Percentiles rank a stretch among this genome's conserved stretches.
phyloP scores from a whole-genome alignment of 1,140 invertebrate species.

The Brachionus calyciflorus region DNA sequence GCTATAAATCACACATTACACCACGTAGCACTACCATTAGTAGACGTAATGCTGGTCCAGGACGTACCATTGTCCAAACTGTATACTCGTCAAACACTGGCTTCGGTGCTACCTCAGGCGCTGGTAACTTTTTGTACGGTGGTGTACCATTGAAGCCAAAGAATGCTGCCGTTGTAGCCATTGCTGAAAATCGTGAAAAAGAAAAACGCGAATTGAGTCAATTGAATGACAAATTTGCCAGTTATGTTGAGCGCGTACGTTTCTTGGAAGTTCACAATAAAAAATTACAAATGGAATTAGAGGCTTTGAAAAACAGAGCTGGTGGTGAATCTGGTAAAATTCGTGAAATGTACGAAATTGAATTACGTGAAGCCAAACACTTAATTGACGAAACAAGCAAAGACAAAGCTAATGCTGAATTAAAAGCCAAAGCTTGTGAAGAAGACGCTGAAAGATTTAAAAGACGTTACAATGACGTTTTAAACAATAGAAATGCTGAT shows the following conservation, averaged over 20 bases:
- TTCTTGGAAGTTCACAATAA: conserved; percentile 63
- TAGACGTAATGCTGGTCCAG: conserved; percentile 29
- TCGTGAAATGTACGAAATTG: conserved; percentile 56
- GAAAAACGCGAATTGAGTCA: conserved; percentile 64
- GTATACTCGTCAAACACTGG: not conserved
- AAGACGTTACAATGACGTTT: conserved; percentile 56
- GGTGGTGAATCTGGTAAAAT: conserved; percentile 60
- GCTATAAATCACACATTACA: conserved; percentile 46
- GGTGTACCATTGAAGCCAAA: conserved; percentile 46
- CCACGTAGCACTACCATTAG: conserved; percentile 43
- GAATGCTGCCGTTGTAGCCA: conserved; percentile 35
- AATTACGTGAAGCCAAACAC: conserved; percentile 50
- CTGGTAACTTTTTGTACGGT: conserved; percentile 17
- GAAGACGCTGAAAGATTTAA: conserved; percentile 44
- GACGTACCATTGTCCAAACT: not conserved
- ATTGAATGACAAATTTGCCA: conserved; percentile 63
- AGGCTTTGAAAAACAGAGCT: conserved; percentile 60
- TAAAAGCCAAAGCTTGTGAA: conserved; percentile 27
- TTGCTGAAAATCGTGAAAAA: conserved; percentile 44
- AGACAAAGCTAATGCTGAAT: conserved; percentile 49
- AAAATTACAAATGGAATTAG: conserved; percentile 61
- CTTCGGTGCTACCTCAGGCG: not conserved
- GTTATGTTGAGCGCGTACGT: conserved; percentile 64
- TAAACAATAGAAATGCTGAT: conserved; percentile 59
- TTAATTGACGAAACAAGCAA: conserved; percentile 50